Base-by-base conservation (phyloP, 2,113 vertebrate genomes). In the Theropithecus gelada region DNA sequence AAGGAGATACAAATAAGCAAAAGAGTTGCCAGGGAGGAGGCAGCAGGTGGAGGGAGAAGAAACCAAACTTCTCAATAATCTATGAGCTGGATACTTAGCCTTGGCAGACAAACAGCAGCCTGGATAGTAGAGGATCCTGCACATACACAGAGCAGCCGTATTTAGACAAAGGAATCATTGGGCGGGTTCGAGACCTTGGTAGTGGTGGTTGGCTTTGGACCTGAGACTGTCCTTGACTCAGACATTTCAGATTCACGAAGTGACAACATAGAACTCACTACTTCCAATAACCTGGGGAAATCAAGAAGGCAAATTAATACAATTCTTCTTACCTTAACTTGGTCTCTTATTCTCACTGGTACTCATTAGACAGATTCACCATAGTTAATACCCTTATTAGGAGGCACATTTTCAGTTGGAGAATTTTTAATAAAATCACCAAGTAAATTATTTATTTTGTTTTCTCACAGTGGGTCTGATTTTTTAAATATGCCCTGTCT, bases 401-500 rank as follows among this genome's bases (percentile, higher is more conserved):
- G 38, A 95, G 38, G 61, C 61, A 57, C 22, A 40, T 93, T 91
- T 86, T 55, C 48, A 95, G 5, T 73, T 84, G 50, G 61, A 84
- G 55, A 48, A 27, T 48, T n/a, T 93, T 93, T 87, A 50, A 48
- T 79, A 93, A 94, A 96, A 92, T 57, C 17, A 50, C 55, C 13
- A 95, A 43, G 25, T 79, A 83, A 96, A 88, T 83, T 91, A 86
- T 68, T 87, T 78, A 86, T 76, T 95, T 93, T 94, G 52, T 90
- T 96, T 94, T 68, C 57, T 93, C 76, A 68, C 50, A 95, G 11
- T 40, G 6, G 38, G 32, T 89, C 48, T 93, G 38, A 22, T 93
- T 83, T 97, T 97, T 89, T 84, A 22, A 97, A 92, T 91, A 57
- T 22, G 16, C 57, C 45, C 64, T 92, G 96, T 95, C 45, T 95